Conservation (phyloP, 2,888 invertebrate species). For the Macrophya annulata region DNA sequence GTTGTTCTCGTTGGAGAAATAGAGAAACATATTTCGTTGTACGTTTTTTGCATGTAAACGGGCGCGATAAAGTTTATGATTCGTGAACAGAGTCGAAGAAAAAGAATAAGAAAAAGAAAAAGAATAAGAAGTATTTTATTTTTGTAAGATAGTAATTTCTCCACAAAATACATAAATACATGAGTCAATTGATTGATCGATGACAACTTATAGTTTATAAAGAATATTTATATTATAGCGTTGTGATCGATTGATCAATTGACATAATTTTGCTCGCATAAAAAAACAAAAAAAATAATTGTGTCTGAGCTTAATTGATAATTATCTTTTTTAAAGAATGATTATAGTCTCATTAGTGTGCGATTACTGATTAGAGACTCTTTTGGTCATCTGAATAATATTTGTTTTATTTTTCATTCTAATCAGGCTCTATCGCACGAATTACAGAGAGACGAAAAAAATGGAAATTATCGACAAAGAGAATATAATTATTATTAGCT, state of each 20-base stretch:
- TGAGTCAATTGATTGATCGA: slow-evolving; percentile 28
- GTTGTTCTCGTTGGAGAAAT: slow-evolving; percentile 26
- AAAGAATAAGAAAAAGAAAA: background rate
- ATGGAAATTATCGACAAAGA: slow-evolving; percentile 24
- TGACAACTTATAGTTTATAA: slow-evolving; percentile 27
- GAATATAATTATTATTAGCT: slow-evolving; percentile 47
- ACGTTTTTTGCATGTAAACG: slow-evolving; percentile 25
- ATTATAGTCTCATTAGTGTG: slow-evolving; percentile 24
- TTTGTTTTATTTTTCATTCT: slow-evolving; percentile 42
- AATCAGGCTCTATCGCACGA: slow-evolving; percentile 51
- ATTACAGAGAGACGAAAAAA: slow-evolving; percentile 32
- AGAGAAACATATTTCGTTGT: slow-evolving; percentile 42
- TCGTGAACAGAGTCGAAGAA: slow-evolving; percentile 19
- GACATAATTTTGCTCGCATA: background rate
- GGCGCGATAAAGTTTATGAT: slow-evolving; percentile 31
- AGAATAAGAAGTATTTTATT: slow-evolving; percentile 48
- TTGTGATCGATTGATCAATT: slow-evolving; percentile 30
- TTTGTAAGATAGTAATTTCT: slow-evolving; percentile 54
- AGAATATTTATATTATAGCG: slow-evolving; percentile 34
- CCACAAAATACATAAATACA: slow-evolving; percentile 23
- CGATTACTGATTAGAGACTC: slow-evolving; percentile 44
- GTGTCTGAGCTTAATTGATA: slow-evolving; percentile 41
- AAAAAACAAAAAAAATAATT: background rate
- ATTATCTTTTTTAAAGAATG: slow-evolving; percentile 32
- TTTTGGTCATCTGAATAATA: slow-evolving; percentile 38